These are phyloP conservation scores for Coenonympha arcania DNA, from an alignment of 2,888 invertebrate genomes.

Conservation along the genomic window DNA sequence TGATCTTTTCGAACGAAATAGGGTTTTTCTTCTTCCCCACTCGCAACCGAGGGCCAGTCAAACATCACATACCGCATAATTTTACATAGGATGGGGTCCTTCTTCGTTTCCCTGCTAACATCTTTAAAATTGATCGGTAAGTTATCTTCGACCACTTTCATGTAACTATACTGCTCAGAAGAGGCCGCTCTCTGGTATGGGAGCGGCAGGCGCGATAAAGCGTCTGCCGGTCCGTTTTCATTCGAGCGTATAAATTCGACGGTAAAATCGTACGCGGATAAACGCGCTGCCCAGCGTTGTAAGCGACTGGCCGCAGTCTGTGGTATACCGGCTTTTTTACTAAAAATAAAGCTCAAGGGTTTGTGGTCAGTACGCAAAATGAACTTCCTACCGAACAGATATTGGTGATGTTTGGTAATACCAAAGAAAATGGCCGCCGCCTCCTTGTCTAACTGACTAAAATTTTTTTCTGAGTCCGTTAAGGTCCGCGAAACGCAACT, in stretches of 20 bases:
- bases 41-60: slow-evolving; percentile 25
- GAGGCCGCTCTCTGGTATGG: slow-evolving; percentile 5
- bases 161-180: slow-evolving; percentile 1
- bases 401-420: slow-evolving; percentile 23
- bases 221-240: slow-evolving; percentile 28
- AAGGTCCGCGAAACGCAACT: slow-evolving; percentile 23
- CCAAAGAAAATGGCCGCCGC: slow-evolving; percentile 27
- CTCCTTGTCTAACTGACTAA: slow-evolving; percentile 26
- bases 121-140: slow-evolving; percentile 20
- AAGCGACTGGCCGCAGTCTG: no score
- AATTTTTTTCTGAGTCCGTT: slow-evolving; percentile 20
- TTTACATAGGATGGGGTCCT: slow-evolving; percentile 23
- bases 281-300: no score
- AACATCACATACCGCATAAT: slow-evolving; percentile 24
- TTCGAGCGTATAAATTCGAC: slow-evolving; percentile 24
- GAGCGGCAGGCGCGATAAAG: slow-evolving; percentile 26
- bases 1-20: neutral
- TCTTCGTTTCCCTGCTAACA: slow-evolving; percentile 19
- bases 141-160: slow-evolving; percentile 16
- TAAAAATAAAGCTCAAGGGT: no score
- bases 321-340: no score
- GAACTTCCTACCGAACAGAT: slow-evolving; percentile 18
- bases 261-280: neutral
- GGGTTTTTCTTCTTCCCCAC: neutral
- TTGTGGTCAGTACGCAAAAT: neutral